These are phyloP conservation scores for Corydoras sp. DNA, from an alignment of 2,113 vertebrate genomes.

Conservation along the genomic window DNA sequence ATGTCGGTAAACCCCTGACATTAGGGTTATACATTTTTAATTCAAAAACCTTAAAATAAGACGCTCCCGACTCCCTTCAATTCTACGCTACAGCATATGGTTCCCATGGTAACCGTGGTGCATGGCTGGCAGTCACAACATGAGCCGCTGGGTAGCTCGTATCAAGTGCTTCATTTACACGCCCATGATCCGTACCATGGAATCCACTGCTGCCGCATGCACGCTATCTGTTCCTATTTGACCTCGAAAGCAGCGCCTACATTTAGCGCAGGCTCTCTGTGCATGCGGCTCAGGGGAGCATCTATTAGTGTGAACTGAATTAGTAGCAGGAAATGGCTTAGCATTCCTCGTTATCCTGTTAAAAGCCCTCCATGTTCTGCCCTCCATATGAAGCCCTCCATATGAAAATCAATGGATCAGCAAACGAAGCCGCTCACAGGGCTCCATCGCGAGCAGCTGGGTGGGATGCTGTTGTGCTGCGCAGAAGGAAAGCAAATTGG, in stretches of 20 bases:
- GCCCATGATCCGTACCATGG: background rate
- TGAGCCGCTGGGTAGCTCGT: constrained; percentile 21
- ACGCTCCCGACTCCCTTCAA: background rate
- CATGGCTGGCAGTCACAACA: constrained; percentile 39
- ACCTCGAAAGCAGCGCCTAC: background rate
- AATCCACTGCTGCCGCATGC: background rate
- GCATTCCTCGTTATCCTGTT: background rate
- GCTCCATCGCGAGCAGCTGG: background rate
- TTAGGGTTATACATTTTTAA: background rate
- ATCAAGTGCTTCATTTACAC: background rate
- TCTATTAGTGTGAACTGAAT: background rate
- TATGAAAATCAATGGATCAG: background rate
- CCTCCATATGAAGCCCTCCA: no score
- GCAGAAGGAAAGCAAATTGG: background rate
- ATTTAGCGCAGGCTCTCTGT: background rate
- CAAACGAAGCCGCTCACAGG: background rate
- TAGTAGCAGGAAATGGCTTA: constrained; percentile 1
- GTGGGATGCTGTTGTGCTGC: background rate
- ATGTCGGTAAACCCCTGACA: background rate
- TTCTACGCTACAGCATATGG: constrained; percentile 43
- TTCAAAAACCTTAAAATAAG: background rate
- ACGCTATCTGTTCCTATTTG: constrained; percentile 3
- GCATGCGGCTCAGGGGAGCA: background rate
- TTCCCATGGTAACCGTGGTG: constrained; percentile 49
- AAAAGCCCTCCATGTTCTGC: background rate